Percentiles rank a stretch among this genome's conserved stretches.
Conservation (phyloP, 2,888 invertebrate genomes). For the Brachyopa scutellaris region DNA sequence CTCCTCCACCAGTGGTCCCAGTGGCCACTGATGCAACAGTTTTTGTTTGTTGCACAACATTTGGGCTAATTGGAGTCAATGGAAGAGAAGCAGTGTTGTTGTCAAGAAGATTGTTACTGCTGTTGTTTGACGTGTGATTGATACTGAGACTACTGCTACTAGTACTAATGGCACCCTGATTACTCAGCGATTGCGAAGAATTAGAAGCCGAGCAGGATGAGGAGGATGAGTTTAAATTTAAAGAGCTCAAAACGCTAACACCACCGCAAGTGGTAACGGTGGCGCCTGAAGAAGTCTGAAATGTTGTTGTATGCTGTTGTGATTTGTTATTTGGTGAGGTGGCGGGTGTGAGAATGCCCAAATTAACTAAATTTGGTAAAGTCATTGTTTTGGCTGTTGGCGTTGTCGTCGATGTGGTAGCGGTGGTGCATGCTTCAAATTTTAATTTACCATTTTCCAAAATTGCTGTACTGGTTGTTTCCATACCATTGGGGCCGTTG, state of each 20-base stretch:
- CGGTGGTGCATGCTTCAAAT: slow-evolving; percentile 73
- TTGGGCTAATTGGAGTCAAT: slow-evolving; percentile 80
- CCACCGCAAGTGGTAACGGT: slow-evolving; percentile 75
- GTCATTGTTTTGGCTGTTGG: slow-evolving; percentile 79
- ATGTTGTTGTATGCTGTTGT: slow-evolving; percentile 78
- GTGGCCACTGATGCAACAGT: slow-evolving; percentile 72
- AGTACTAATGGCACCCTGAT: slow-evolving; percentile 70
- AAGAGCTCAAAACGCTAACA: slow-evolving; percentile 64
- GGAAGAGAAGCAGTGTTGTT: slow-evolving; percentile 78
- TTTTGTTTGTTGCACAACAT: slow-evolving; percentile 78
- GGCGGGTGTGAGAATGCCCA: slow-evolving; percentile 83
- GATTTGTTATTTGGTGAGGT: slow-evolving; percentile 82
- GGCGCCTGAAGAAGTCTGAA: slow-evolving; percentile 72
- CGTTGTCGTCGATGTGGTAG: slow-evolving; percentile 66
- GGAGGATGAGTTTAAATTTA: slow-evolving; percentile 63
- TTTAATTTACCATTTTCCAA: slow-evolving; percentile 73
- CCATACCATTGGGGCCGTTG: slow-evolving; percentile 70
- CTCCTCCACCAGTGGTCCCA: slow-evolving; percentile 54
- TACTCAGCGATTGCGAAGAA: slow-evolving; percentile 71
- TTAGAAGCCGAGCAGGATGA: slow-evolving; percentile 71
- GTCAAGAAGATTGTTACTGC: slow-evolving; percentile 62
- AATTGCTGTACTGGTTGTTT: slow-evolving; percentile 53
- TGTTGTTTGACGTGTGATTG: slow-evolving; percentile 71
- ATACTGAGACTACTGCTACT: slow-evolving; percentile 72
- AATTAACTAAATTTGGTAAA: slow-evolving; percentile 81